Base-by-base conservation (phyloP, 1,140 invertebrate genomes). In the Hycleus phaleratus region DNA sequence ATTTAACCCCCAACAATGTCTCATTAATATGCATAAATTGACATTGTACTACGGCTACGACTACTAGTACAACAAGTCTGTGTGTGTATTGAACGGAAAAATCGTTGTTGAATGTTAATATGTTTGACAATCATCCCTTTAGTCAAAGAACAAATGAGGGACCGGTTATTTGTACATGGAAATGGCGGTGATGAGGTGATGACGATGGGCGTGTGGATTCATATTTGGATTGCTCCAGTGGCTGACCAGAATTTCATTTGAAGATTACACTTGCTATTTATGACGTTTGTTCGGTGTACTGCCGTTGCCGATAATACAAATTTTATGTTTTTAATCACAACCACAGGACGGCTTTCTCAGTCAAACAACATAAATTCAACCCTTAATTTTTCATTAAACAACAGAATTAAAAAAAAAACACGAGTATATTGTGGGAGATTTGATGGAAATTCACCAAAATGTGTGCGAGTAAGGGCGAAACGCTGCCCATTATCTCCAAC, bases 1-100 rank as follows among this genome's bases (percentile, higher is more conserved):
- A 42, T 6, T 42, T 42, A 42, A 42, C 26, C 49, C 52, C 50
- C 10, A 4, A 7, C 5, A 9, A 32, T 32, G 40, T 42, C 40
- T 56, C 61, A 62, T 62, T 62, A 62, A 62, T 62, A 62, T 62
- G 57, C 61, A 60, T 62, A 62, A 62, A 62, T 62, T 59, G 61
- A 62, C 58, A 59, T 62, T 59, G 61, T 59, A 62, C 58, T 47
- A 52, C 18, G 18, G 18, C 18, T 18, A 18, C 18, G 18, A 18
- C 18, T 18, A 18, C 18, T 18, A 18, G 18, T 18, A 18, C 18
- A 18, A 18, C 48, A 59, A 56, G 32, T 32, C 48, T 26, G 32
- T 32, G 3, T 50, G 42, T 46, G 32, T 56, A 62, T 62, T 62
- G 59, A 62, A 59, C 48, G 57, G 59, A 62, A 62, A 62, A 62